These are phyloP conservation scores for Arizona elegans DNA, from an alignment of 2,113 vertebrate genomes.

Conservation along the genomic window DNA sequence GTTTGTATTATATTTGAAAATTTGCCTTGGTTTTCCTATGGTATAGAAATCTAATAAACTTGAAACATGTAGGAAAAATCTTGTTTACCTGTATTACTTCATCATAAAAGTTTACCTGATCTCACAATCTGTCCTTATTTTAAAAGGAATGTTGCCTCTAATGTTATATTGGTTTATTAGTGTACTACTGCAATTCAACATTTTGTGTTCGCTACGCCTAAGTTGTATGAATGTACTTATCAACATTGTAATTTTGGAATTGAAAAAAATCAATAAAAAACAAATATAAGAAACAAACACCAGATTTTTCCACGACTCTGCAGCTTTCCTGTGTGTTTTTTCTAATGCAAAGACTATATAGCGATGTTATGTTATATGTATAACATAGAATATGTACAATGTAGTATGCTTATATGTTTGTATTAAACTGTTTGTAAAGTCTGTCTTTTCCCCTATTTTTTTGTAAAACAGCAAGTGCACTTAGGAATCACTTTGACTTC, in stretches of 20 bases:
- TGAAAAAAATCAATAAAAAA: slow-evolving; percentile 76
- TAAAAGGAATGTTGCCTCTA: slow-evolving; percentile 71
- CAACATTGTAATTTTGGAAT: slow-evolving; percentile 79
- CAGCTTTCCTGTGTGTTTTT: slow-evolving; percentile 68
- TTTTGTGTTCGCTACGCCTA: slow-evolving; percentile 70
- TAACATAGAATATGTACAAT: slow-evolving; percentile 39
- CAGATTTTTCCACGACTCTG: slow-evolving; percentile 72
- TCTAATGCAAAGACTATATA: slow-evolving; percentile 50
- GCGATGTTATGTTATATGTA: slow-evolving; percentile 17
- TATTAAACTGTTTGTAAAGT: slow-evolving; percentile 39
- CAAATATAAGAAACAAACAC: slow-evolving; percentile 65
- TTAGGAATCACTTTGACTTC: slow-evolving; percentile 36
- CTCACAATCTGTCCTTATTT: slow-evolving; percentile 71
- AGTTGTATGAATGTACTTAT: slow-evolving; percentile 77
- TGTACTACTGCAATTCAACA: slow-evolving; percentile 72
- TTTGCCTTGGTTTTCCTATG: slow-evolving; percentile 77
- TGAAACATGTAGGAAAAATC: slow-evolving; percentile 59
- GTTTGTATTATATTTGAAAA: slow-evolving; percentile 74
- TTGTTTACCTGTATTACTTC: slow-evolving; percentile 77
- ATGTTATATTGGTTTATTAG: slow-evolving; percentile 67
- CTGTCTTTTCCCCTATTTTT: slow-evolving; percentile 31
- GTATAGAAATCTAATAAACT: too few relatives aligned
- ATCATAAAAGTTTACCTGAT: slow-evolving; percentile 71
- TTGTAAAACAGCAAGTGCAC: slow-evolving; percentile 8
- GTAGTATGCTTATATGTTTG: slow-evolving; percentile 42